These are phyloP conservation scores for Melipona bicolor DNA, from an alignment of 2,888 invertebrate species.

Conservation along the genomic window DNA sequence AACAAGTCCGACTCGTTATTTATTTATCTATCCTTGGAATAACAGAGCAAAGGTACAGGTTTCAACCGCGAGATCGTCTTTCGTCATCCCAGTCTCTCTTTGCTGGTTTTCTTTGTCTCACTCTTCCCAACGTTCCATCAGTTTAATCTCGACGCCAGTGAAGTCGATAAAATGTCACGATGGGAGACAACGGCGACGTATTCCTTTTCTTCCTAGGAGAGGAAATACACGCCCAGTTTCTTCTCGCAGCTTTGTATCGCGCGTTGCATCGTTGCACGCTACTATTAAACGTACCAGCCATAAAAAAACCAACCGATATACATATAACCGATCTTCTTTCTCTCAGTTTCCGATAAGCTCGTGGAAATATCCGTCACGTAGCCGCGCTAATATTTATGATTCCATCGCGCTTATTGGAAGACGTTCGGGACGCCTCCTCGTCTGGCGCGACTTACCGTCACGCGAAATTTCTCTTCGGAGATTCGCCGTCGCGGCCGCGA, in stretches of 20 bases:
- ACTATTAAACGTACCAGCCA: conserved; percentile 62
- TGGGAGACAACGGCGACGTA: conserved; percentile 44
- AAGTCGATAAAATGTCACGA: conserved; percentile 61
- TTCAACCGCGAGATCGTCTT: background rate
- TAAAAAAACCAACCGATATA: conserved; percentile 11
- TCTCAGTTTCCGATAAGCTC: background rate
- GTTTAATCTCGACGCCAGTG: conserved; percentile 55
- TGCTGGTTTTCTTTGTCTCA: background rate
- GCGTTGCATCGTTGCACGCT: conserved; percentile 42
- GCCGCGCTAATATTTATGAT: conserved; percentile 40
- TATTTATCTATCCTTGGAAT: conserved; percentile 57
- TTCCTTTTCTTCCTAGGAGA: conserved; percentile 21
- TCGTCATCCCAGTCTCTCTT: background rate
- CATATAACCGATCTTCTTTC: too few relatives aligned
- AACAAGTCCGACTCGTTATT: conserved; percentile 43
- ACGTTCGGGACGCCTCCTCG: background rate
- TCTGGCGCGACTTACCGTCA: background rate
- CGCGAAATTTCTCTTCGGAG: conserved; percentile 15
- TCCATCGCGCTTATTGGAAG: conserved; percentile 46
- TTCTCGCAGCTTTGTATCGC: conserved; percentile 49
- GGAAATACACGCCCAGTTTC: conserved; percentile 39
- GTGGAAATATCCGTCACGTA: conserved; percentile 12
- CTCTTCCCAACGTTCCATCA: conserved; percentile 39
- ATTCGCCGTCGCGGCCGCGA: conserved; percentile 40
- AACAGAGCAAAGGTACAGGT: conserved; percentile 53